Evolutionary conservation across 2,888 invertebrate species (phyloP).

Genomic region (Pelosia muscerda): DNA sequence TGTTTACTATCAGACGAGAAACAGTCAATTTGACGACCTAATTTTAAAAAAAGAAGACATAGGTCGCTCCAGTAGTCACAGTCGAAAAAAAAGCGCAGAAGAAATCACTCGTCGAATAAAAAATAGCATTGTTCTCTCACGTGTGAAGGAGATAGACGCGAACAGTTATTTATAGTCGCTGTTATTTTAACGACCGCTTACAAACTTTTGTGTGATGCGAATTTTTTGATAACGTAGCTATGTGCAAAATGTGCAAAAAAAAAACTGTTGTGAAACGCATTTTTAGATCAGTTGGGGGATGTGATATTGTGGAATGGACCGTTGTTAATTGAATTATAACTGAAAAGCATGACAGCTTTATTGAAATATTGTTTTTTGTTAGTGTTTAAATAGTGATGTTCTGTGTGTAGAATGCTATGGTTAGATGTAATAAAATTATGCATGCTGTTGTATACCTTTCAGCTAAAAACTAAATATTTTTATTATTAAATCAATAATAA

Average conservation of each 20-base stretch:
- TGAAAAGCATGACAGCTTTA: constrained; percentile 1
- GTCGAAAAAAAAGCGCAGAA: not conserved
- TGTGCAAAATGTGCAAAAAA: not conserved
- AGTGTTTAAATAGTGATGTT: not conserved
- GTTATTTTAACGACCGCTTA: constrained; percentile 48
- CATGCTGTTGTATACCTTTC: too few relatives aligned
- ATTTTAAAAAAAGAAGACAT: too few relatives aligned
- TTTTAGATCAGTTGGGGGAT: constrained; percentile 11
- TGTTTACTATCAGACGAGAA: too few relatives aligned
- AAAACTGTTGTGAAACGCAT: constrained; percentile 11
- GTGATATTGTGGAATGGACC: constrained; percentile 17
- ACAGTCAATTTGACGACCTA: too few relatives aligned
- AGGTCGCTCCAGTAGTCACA: too few relatives aligned
- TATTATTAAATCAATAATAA: too few relatives aligned
- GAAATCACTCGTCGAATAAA: constrained; percentile 21
- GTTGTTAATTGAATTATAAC: constrained; percentile 18
- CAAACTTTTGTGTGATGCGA: constrained; percentile 22
- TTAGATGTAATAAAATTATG: too few relatives aligned
- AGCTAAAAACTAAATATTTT: too few relatives aligned
- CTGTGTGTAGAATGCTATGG: too few relatives aligned
- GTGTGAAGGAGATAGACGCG: constrained; percentile 49
- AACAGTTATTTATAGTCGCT: constrained; percentile 45
- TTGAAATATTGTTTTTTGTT: not conserved
- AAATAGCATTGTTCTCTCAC: constrained; percentile 47
- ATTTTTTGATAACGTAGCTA: constrained; percentile 27